phyloP scores from a whole-genome alignment of 2,113 vertebrate genomes.

The Corythoichthys intestinalis region DNA sequence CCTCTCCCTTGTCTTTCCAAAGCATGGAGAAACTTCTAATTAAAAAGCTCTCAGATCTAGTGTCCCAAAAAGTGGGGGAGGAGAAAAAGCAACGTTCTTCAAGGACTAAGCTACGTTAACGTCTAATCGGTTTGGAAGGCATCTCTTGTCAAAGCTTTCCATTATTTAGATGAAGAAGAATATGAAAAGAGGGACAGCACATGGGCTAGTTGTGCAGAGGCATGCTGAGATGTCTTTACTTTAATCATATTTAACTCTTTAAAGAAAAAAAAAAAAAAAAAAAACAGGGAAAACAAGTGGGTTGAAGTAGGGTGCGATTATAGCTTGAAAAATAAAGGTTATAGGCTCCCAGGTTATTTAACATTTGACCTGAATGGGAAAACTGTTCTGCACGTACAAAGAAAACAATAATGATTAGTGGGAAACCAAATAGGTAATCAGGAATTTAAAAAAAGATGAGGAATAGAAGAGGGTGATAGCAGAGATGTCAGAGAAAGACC shows the following conservation, averaged over 20 bases:
- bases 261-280: constrained; percentile 23
- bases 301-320: background rate
- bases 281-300: background rate
- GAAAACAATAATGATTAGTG: background rate
- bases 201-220: background rate
- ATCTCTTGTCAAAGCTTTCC: constrained; percentile 27
- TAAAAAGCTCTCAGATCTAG: constrained; percentile 49
- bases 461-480: background rate
- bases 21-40: constrained; percentile 47
- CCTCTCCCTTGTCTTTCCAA: constrained; percentile 20
- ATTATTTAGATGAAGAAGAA: constrained; percentile 41
- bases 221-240: constrained; percentile 1
- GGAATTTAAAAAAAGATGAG: constrained; percentile 6
- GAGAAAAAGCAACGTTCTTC: constrained; percentile 6
- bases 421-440: background rate
- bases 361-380: constrained; percentile 4
- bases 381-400: constrained; percentile 2
- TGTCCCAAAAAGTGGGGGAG: constrained; percentile 17
- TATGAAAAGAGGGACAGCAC: background rate
- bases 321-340: constrained; percentile 4
- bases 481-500: constrained; percentile 1
- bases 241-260: constrained; percentile 16
- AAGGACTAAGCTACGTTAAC: constrained; percentile 25
- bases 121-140: constrained; percentile 29
- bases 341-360: constrained; percentile 6